phyloP scores from a whole-genome alignment of 2,113 vertebrate genomes.

The Vulpes vulpes region DNA sequence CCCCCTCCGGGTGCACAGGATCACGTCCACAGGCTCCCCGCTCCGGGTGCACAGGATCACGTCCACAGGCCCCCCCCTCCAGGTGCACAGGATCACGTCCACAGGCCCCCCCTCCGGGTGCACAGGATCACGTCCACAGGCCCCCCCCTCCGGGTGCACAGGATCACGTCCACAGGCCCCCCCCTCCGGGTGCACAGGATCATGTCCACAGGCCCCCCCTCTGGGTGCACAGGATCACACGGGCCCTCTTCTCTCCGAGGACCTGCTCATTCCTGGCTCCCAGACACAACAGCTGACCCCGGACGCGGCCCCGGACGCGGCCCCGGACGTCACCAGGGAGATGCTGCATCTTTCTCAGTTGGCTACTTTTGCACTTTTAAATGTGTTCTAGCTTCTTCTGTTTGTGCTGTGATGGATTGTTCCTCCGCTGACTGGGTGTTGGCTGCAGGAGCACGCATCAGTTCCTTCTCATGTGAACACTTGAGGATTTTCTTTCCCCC shows the following conservation, averaged over 20 bases:
- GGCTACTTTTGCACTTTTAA: background rate
- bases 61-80: fast-evolving
- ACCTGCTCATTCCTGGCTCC: background rate
- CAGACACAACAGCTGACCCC: background rate
- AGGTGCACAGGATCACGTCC: no score
- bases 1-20: no score
- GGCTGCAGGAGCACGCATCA: no score
- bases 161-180: no score
- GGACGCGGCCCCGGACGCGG: no score
- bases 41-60: no score
- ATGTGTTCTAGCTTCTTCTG: background rate
- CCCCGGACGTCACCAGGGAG: background rate
- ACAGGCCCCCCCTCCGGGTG: no score
- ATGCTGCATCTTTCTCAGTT: background rate
- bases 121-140: background rate
- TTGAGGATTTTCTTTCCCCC: background rate
- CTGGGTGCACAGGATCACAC: no score
- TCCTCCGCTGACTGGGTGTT: background rate
- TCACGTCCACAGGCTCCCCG: no score
- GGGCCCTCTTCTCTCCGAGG: background rate
- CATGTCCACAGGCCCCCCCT: no score
- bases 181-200: no score
- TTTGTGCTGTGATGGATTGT: background rate
- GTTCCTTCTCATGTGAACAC: background rate
- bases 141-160: background rate